Evolutionary conservation across 2,113 vertebrate genomes (phyloP), one percentile per base, ranked within the genome.

Genomic region (Hippotragus niger): DNA sequence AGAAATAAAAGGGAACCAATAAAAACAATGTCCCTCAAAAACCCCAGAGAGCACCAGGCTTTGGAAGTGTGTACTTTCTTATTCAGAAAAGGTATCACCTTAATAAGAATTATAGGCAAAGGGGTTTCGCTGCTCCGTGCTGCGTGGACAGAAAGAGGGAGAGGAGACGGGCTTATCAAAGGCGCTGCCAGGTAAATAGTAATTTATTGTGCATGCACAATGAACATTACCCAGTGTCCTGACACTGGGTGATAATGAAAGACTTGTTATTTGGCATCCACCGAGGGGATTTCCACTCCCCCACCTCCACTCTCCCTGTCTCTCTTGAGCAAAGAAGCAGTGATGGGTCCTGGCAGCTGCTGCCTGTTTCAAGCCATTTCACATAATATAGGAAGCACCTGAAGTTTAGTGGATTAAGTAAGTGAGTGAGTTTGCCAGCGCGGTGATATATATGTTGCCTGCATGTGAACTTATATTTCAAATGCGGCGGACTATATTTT

Each of bases 181-280:
- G 99, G 98, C 99, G 93, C 98, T 99, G 99, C 98, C 99, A 99
- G 99, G 99, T 99, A 99, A 99, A 99, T 99, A 99, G 99, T 99
- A 99, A 99, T 99, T 99, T 99, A 99, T 99, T 99, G 99, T 99
- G 99, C 99, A 99, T 99, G 99, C 99, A 99, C 99, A 99, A 99
- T 99, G 99, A 99, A 99, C 98, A 98, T 99, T 99, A 99, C 98
- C 99, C 98, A 97, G 98, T 99, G 99, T 98, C 99, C 99, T 99
- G 99, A 99, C 99, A 99, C 99, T 40, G 98, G 99, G 99, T 98
- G 98, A 99, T 99, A 99, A 99, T 99, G 99, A 99, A 99, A 99
- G 99, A 98, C 98, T 98, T 98, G 98, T 99, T 99, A 99, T 98
- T 99, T 99, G 99, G 99, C 99, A 99, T 99, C 99, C 98, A 98